Evolutionary conservation across 2,113 vertebrate genomes (phyloP).

Genomic region (Tachysurus vachellii): DNA sequence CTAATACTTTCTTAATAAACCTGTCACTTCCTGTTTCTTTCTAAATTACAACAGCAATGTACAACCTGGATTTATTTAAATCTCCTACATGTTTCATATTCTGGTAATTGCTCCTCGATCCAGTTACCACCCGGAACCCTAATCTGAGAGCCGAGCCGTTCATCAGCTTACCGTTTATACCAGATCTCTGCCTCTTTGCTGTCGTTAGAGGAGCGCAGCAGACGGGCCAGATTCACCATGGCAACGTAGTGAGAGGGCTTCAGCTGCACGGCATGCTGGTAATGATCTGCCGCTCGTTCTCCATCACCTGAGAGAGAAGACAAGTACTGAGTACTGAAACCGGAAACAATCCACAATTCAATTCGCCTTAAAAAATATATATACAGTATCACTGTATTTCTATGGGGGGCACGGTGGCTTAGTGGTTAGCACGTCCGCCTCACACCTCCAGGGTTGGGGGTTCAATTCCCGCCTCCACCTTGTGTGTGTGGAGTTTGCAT

Average conservation of each 20-base stretch:
- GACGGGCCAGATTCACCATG: slow-evolving; percentile 94
- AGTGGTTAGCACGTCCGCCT: too few species aligned
- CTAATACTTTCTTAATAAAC: not conserved
- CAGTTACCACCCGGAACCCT: not conserved
- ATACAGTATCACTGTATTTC: too few species aligned
- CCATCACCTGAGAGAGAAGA: slow-evolving; percentile 74
- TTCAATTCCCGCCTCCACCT: too few species aligned
- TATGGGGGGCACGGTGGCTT: too few species aligned
- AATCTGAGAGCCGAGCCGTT: not conserved
- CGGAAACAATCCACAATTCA: not conserved
- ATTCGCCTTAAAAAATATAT: not conserved
- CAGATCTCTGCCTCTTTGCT: slow-evolving; percentile 87
- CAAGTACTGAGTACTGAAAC: not conserved
- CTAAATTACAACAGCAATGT: not conserved
- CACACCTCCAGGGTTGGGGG: too few species aligned
- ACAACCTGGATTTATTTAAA: not conserved
- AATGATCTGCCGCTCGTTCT: slow-evolving; percentile 81
- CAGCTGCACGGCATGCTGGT: slow-evolving; percentile 86
- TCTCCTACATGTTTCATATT: not conserved
- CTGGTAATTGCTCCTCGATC: too few species aligned
- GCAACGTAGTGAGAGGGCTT: slow-evolving; percentile 90
- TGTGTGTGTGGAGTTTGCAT: too few species aligned
- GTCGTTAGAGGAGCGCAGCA: slow-evolving; percentile 86
- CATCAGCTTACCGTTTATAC: slow-evolving; percentile 83
- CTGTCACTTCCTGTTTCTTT: not conserved